Evolutionary conservation across 1,140 invertebrate species (phyloP), one percentile per base, ranked within the genome.

Genomic region (Papilio xuthus): DNA sequence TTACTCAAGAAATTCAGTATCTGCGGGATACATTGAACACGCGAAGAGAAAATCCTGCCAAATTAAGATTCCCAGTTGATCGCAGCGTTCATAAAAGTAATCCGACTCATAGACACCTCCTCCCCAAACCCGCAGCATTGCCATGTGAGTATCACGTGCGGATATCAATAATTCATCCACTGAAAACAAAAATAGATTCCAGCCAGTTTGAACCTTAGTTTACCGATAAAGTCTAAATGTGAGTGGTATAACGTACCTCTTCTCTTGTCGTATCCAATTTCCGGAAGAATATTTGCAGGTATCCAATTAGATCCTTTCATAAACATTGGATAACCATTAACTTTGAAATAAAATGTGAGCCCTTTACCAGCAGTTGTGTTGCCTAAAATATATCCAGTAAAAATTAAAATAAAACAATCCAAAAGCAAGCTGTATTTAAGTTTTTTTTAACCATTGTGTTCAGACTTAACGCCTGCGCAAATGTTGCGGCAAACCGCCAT

Each of bases 1-100:
- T 91, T 90, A 95, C 94, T 93, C 81, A 2, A 99, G 92, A 93
- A 99, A 99, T 12, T 94, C 88, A 0, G 93, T 80, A 76, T 96
- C 95, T 0, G 96, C 95, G 7, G 99, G 99, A 94, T 99, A 99
- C 96, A 99, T 97, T 8, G 97, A 95, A 89, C 98, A 99, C 0
- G 99, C 99, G 93, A 99, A 99, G 97, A 99, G 99, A 81, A 99
- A 97, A 92, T 99, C 98, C 94, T 98, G 97, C 97, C 98, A 98
- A 56, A 98, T 96, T 83, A 98, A 94, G 32, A 98, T 96, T 15
- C 97, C 98, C 28, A 96, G 93, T 84, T 96, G 94, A 86, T 98
- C 97, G 79, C 97, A 97, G 37, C 97, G 90, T 74, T 97, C 95
- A 89, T 99, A 99, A 90, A 99, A 99, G 41, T 96, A 95, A 81